Percentiles rank a stretch among this genome's conserved stretches.
These are phyloP conservation scores for Didymodactylos carnosus DNA, from an alignment of 2,888 invertebrate genomes.

Conservation along the genomic window DNA sequence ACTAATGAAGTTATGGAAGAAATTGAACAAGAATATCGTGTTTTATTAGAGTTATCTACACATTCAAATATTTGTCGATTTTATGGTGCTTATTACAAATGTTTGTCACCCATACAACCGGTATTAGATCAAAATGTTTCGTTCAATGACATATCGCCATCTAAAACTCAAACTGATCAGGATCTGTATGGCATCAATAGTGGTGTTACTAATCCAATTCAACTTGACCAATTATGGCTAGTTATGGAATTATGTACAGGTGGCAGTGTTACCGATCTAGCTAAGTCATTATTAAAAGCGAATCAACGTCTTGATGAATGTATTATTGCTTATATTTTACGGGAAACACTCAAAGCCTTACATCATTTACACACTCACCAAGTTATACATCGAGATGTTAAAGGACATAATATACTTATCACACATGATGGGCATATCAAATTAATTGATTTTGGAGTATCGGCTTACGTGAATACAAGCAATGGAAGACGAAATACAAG, in stretches of 20 bases:
- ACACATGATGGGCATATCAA: conserved; percentile 65
- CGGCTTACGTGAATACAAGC: conserved; percentile 47
- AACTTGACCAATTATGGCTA: conserved; percentile 57
- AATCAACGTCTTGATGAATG: conserved; percentile 62
- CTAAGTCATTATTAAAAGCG: conserved; percentile 47
- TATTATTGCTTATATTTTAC: conserved; percentile 66
- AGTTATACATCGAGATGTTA: conserved; percentile 67
- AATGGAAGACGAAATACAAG: conserved; percentile 45
- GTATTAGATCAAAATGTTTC: conserved; percentile 18
- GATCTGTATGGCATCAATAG: not conserved
- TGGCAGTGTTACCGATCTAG: conserved; percentile 61
- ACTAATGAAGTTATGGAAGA: conserved; percentile 46
- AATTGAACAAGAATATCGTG: conserved; percentile 63
- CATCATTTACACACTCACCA: conserved; percentile 63
- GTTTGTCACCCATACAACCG: conserved; percentile 29
- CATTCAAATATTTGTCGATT: conserved; percentile 64
- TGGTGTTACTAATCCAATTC: not conserved
- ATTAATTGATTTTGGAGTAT: conserved; percentile 73
- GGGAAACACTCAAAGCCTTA: conserved; percentile 61
- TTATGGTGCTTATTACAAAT: conserved; percentile 59
- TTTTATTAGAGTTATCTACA: conserved; percentile 49
- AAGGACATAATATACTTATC: conserved; percentile 66
- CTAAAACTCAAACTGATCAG: too few species aligned
- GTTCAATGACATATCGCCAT: not conserved
- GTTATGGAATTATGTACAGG: conserved; percentile 72